Evolutionary conservation across 2,888 invertebrate genomes (phyloP), one percentile per base, ranked within the genome.

Genomic region (Timema podura): DNA sequence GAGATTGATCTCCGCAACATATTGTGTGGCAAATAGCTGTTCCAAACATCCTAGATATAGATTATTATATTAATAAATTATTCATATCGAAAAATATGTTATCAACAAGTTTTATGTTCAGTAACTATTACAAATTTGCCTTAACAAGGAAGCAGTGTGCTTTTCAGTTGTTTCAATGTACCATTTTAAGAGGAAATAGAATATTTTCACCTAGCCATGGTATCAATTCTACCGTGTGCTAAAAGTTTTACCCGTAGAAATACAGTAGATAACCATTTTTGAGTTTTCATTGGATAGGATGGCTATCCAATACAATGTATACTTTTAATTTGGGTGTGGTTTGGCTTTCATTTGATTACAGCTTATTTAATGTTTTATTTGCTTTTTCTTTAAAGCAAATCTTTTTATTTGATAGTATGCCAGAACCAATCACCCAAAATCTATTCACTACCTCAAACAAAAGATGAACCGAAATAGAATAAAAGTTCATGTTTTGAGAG

Each of bases 401-500:
- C 51, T 44, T 51, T 66, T 48, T 48, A 64, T 65, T 65, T 69
- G 15, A n/a, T 48, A 15, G 61, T 44, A 54, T 70, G 70, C 70
- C 65, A 61, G 45, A 70, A 65, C 68, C 57, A 67, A 48, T 48
- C 47, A 49, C 68, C 61, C 51, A 68, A 68, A 65, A 57, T 61
- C 64, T 65, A 70, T 70, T 49, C 68, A 70, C 70, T 70, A 70
- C 70, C 70, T 70, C 70, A 70, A 54, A 61, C 48, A 67, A 30
- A 61, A 68, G 54, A 51, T 54, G 44, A 59, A 59, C 16, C 11
- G 59, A 59, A 59, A 59, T 30, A 30, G 45, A 65, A 66, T 44
- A 66, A 66, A 66, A 57, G 61, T 61, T 11, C 45, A 61, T 30
- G 61, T 61, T 61, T 61, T 61, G 61, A 61, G 61, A 45, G n/a